Conservation (phyloP, 2,797 vertebrate species). For the Bradypodion pumilum region DNA sequence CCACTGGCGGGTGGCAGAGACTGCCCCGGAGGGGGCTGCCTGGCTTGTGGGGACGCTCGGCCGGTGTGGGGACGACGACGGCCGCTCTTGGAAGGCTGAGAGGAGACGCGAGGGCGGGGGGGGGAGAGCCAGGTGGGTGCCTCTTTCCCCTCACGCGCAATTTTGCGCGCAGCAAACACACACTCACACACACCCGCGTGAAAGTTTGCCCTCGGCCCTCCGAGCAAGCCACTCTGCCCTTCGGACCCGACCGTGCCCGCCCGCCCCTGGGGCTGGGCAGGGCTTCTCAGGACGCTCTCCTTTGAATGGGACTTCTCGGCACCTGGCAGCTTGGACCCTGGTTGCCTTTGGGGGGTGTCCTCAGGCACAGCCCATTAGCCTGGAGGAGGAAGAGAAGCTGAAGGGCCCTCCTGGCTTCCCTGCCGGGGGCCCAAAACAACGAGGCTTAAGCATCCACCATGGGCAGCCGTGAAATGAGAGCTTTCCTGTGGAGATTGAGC, state of each 20-base stretch:
- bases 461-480: constrained; percentile 65
- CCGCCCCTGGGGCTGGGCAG: constrained; percentile 23
- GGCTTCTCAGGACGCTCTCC: background rate
- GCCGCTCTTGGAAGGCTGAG: constrained; percentile 1
- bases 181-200: background rate
- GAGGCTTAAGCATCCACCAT: constrained; percentile 52
- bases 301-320: constrained; percentile 57
- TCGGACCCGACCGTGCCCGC: constrained; percentile 17
- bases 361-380: constrained; percentile 24
- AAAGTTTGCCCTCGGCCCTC: constrained; percentile 18
- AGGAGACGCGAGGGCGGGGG: background rate
- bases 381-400: constrained; percentile 46
- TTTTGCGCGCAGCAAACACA: constrained; percentile 16
- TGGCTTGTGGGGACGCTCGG: background rate
- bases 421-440: background rate
- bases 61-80: background rate
- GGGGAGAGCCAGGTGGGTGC: constrained; percentile 27
- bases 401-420: constrained; percentile 17
- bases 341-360: constrained; percentile 38
- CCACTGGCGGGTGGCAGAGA: constrained; percentile 20
- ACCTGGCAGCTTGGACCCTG: constrained; percentile 47
- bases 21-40: constrained; percentile 26
- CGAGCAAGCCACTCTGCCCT: background rate
- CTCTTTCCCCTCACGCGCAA: background rate
- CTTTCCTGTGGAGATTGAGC: constrained; percentile 69